Evolutionary conservation across 1,140 invertebrate genomes (phyloP).

Genomic region (Stenopsyche tienmushanensis): DNA sequence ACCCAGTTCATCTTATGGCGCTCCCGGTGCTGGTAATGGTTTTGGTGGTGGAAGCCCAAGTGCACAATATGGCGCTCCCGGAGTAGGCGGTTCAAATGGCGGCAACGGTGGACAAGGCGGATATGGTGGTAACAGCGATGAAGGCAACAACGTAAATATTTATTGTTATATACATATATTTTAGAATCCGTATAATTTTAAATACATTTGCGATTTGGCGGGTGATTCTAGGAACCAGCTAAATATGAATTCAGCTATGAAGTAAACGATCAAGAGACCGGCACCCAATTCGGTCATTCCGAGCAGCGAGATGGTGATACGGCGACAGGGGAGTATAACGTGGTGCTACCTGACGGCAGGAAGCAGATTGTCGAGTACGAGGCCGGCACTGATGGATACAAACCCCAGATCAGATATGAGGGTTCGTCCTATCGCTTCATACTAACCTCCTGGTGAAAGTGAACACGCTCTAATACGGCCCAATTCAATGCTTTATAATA

Average conservation of each 20-base stretch:
- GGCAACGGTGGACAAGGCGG: conserved; percentile 22
- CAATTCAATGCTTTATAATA: conserved; percentile 13
- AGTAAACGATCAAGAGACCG: conserved; percentile 74
- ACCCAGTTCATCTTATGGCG: conserved; percentile 38
- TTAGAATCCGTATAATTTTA: conserved; percentile 5
- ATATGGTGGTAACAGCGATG: conserved; percentile 41
- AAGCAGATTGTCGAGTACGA: conserved; percentile 83
- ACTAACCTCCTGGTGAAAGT: conserved; percentile 35
- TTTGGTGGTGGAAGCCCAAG: conserved; percentile 32
- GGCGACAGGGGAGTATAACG: conserved; percentile 80
- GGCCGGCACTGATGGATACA: conserved; percentile 78
- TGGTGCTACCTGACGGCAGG: conserved; percentile 81
- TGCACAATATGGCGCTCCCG: conserved; percentile 41
- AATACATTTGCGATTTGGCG: not conserved
- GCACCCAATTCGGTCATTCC: conserved; percentile 77
- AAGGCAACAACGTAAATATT: conserved; percentile 48
- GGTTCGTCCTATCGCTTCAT: conserved; percentile 57
- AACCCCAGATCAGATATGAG: conserved; percentile 79
- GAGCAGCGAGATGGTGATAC: conserved; percentile 78
- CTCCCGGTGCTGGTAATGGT: conserved; percentile 43
- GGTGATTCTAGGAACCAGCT: conserved; percentile 67
- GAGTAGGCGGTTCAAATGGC: conserved; percentile 42
- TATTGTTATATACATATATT: conserved; percentile 37
- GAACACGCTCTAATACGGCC: conserved; percentile 33
- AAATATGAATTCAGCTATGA: conserved; percentile 85